Evolutionary conservation across 2,888 invertebrate species (phyloP), one percentile per base, ranked within the genome.

Genomic region (Loripinus fragilis): DNA sequence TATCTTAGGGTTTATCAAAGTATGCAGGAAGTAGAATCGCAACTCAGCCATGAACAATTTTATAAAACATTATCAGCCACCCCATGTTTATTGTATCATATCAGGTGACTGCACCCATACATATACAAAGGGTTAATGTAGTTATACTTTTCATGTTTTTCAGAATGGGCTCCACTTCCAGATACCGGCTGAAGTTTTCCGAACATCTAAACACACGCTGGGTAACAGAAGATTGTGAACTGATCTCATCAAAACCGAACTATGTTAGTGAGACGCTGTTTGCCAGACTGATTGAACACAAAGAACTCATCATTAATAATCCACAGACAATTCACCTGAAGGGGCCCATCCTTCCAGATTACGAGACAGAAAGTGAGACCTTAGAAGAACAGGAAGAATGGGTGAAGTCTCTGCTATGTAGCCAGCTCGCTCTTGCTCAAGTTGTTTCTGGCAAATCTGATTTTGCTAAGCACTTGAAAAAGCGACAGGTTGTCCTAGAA

Each of bases 171-270:
- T 55, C 74, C 20, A 78, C 81, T 66, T 64, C 69, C 30, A 84
- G 80, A 15, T 66, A 74, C 15, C 76, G 94, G 83, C 83, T 92
- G 38, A 95, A 95, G 89, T 95, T 95, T 95, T 93, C 94, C 60
- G 95, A 95, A 77, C 95, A 95, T 87, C 94, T 95, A 65, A 95
- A 95, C 90, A 93, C 94, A 67, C 93, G 94, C 28, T 95, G 95
- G 95, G 94, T 95, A n/a, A 90, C 93, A 72, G 95, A 95, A 90
- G 95, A 95, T 84, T 94, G 95, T 86, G 95, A 95, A 90, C 93
- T 91, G 77, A 93, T 95, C 77, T 94, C 95, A 17, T 76, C 68
- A 7, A 64, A 75, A 28, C 94, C 94, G 66, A 92, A 95, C 75
- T 95, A 95, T 90, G 94, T 94, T 30, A 94, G 95, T 7, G 94